Base-by-base conservation (phyloP, 2,113 vertebrate species). In the Drymodes brunneopygia region DNA sequence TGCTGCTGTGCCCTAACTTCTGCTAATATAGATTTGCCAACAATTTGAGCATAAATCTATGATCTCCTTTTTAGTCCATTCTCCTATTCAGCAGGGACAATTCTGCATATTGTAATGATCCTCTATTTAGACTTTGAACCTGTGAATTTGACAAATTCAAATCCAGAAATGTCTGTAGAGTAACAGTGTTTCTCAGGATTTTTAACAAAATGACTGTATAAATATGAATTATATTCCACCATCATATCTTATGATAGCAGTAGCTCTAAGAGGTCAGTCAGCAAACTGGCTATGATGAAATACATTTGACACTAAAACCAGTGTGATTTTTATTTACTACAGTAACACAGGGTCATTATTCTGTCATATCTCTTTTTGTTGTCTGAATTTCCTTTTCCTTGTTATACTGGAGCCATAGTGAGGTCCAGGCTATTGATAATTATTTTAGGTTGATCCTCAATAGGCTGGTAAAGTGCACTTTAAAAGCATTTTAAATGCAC, bases 161-260 rank as follows among this genome's bases (percentile, higher is more conserved):
- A n/a, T 22, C 5, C 12, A 75, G 20, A 17, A 82, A 36, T 3
- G 6, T 27, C 27, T 65, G 13, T 31, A 44, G 25, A 62, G 17
- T n/a, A 60, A 42, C 2, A 54, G 7, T 27, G 3, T 31, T 62
- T 61, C 18, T 36, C 9, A 10, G 24, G 2, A 50, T 61, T 77
- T 92, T 71, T 47, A 67, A 25, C 2, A 12, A 58, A 86, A 3
- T 81, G 35, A 65, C 19, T 20, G 1, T 20, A 58, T 38, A 65
- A 58, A 51, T 29, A 67, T 11, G 0, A 75, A 51, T 75, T 45
- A 15, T 14, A n/a, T 79, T 58, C 3, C 18, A 29, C 15, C 3
- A 7, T 36, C 7, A 17, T 18, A 79, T 64, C 13, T 21, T 10
- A 21, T 7, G 2, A 31, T 25, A 3, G 2, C 1, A 0, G 16